Conservation (phyloP, 1,140 invertebrate species). For the Cydia strobilella region DNA sequence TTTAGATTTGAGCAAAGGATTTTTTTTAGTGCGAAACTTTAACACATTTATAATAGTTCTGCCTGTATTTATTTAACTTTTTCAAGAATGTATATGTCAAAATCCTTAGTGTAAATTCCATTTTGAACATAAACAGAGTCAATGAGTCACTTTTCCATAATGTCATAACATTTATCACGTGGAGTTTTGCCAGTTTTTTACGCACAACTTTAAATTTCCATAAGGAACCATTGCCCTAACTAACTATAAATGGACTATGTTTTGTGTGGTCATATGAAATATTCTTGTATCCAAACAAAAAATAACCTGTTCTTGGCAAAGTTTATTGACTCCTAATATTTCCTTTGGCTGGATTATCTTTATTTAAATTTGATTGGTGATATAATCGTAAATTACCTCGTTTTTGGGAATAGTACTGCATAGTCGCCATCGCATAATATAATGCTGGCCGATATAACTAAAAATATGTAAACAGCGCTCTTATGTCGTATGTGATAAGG, state of each 20-base stretch:
- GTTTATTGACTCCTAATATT: constrained; percentile 77
- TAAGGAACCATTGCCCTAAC: not conserved
- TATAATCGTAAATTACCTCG: constrained; percentile 29
- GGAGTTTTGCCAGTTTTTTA: not conserved
- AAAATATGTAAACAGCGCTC: not conserved
- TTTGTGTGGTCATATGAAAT: constrained; percentile 58
- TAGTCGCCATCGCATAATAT: constrained; percentile 5
- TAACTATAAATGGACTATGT: constrained; percentile 14
- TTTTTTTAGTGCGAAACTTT: no score
- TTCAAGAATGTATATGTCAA: no score
- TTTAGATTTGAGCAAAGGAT: no score
- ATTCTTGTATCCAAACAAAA: constrained; percentile 69
- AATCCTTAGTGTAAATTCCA: no score
- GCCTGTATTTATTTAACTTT: no score
- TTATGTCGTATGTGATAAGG: not conserved
- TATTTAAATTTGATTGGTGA: constrained; percentile 35
- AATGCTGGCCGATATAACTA: not conserved
- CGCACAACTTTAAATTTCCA: constrained; percentile 19
- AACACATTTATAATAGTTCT: no score
- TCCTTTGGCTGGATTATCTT: constrained; percentile 39
- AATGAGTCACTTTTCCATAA: not conserved
- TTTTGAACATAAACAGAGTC: not conserved
- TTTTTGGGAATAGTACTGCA: constrained; percentile 19
- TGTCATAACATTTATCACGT: no score
- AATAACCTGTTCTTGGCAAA: constrained; percentile 65